These are phyloP conservation scores for Orchesellides sinensis DNA, from an alignment of 2,888 invertebrate species.

Conservation along the genomic window DNA sequence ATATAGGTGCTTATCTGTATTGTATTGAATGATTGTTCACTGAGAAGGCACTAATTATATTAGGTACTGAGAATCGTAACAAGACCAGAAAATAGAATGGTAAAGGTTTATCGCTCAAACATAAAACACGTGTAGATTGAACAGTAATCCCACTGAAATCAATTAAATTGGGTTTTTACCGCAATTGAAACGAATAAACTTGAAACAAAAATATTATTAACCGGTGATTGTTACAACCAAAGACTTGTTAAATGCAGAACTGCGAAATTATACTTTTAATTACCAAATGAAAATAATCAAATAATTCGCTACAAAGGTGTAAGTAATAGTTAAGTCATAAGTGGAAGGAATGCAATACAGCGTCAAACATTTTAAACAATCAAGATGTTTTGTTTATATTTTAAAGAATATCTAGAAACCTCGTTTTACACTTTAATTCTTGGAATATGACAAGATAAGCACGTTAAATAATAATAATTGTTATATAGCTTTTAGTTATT, in stretches of 20 bases:
- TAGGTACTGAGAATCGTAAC: slow-evolving; percentile 22
- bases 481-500: neutral
- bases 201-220: neutral
- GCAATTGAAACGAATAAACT: neutral
- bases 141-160: neutral
- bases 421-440: neutral
- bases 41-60: slow-evolving; percentile 54
- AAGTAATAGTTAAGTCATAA: neutral
- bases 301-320: too few species aligned
- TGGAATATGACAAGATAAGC: neutral
- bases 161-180: too few species aligned
- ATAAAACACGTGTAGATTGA: neutral
- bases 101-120: neutral
- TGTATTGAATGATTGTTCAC: slow-evolving; percentile 47
- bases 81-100: neutral
- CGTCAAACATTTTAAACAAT: too few species aligned
- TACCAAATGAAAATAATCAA: too few species aligned
- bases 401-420: neutral
- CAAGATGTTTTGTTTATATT: too few species aligned
- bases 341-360: neutral
- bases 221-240: too few species aligned
- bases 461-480: neutral
- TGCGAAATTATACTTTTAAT: too few species aligned
- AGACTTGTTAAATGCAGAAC: too few species aligned
- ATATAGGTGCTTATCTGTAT: slow-evolving; percentile 37